A percentile compares a stretch with the other conserved stretches of the same genome.
Conservation (phyloP, 2,888 invertebrate genomes). For the Formica aserva region DNA sequence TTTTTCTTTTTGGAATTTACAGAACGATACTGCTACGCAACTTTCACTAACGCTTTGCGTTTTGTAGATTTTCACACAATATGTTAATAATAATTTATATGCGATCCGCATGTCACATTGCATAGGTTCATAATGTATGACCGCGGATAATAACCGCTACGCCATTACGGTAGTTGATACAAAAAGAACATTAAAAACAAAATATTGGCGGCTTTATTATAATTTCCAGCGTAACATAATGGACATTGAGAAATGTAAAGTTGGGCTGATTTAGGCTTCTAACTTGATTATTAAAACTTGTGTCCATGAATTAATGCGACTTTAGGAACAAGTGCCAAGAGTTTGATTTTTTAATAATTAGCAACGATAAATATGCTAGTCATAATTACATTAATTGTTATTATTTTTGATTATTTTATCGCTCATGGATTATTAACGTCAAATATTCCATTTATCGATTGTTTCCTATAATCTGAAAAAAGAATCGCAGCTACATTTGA, state of each 20-base stretch:
- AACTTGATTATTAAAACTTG: not conserved
- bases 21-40: no score
- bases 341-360: slow-evolving; percentile 3
- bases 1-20: no score
- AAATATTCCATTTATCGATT: not conserved
- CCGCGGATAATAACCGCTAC: not conserved
- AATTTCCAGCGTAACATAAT: slow-evolving; percentile 19
- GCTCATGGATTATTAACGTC: not conserved
- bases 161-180: not conserved
- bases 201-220: slow-evolving; percentile 5
- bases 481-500: not conserved
- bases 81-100: no score
- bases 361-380: not conserved
- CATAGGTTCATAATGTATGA: no score
- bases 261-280: not conserved
- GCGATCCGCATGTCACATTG: no score
- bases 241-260: not conserved
- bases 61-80: not conserved
- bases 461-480: not conserved
- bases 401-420: not conserved
- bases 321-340: not conserved
- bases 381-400: not conserved
- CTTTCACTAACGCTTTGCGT: no score
- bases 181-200: slow-evolving; percentile 34
- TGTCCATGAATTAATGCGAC: not conserved